Conservation (phyloP, 2,797 vertebrate species). For the Cottoperca gobio region DNA sequence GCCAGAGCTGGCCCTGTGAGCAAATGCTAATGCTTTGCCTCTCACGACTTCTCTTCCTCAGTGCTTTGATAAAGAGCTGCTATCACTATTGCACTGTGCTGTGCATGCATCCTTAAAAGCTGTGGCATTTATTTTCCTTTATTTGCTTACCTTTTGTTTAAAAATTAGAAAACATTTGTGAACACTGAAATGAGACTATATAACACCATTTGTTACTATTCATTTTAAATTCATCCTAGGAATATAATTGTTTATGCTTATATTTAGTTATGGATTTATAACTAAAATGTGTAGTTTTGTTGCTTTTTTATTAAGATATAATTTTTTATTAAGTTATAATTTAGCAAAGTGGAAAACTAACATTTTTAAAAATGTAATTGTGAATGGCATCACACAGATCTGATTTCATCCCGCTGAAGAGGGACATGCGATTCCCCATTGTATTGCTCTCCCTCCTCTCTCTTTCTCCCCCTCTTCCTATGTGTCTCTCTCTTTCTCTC, state of each 20-base stretch:
- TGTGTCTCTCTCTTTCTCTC: slow-evolving; percentile 27
- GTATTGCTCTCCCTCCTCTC: slow-evolving; percentile 51
- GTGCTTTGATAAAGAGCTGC: slow-evolving; percentile 64
- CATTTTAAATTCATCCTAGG: not conserved
- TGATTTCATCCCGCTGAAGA: slow-evolving; percentile 46
- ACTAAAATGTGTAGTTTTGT: not conserved
- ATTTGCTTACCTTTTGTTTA: slow-evolving; percentile 35
- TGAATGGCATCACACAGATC: slow-evolving; percentile 34
- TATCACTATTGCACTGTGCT: slow-evolving; percentile 35
- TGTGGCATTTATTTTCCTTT: slow-evolving; percentile 30
- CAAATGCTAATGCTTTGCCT: slow-evolving; percentile 73
- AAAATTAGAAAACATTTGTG: slow-evolving; percentile 10
- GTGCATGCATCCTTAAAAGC: slow-evolving; percentile 31
- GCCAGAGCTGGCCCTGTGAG: slow-evolving; percentile 67
- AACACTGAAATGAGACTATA: not conserved
- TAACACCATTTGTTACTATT: not conserved
- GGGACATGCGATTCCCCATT: slow-evolving; percentile 53
- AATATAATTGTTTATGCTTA: not conserved
- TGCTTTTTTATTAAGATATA: too few relatives aligned
- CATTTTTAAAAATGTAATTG: slow-evolving; percentile 6
- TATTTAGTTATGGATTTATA: slow-evolving; percentile 1
- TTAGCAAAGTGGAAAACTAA: slow-evolving; percentile 4
- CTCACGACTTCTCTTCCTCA: slow-evolving; percentile 60
- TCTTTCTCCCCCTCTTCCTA: slow-evolving; percentile 36
- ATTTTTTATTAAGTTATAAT: not conserved